phyloP scores from a whole-genome alignment of 2,113 vertebrate genomes.

The Poecile atricapillus region DNA sequence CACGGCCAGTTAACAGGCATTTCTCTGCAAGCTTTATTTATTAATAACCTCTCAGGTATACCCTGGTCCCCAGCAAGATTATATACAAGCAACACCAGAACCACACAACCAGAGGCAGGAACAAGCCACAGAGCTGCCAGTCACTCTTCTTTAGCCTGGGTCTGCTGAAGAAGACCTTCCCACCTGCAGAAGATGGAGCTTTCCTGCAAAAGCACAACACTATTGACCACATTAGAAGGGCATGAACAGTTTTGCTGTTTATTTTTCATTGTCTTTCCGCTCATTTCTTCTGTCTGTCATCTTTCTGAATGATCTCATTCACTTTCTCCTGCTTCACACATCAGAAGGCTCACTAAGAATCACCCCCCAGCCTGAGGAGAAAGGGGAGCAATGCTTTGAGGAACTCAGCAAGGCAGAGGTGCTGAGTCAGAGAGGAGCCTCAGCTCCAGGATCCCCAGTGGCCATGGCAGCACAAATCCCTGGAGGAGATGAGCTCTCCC shows the following conservation, averaged over 20 bases:
- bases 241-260: not conserved
- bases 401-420: not conserved
- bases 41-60: not conserved
- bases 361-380: not conserved
- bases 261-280: not conserved
- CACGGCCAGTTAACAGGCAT: not conserved
- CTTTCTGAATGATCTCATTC: not conserved
- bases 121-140: not conserved
- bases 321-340: not conserved
- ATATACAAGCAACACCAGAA: not conserved
- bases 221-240: fast-evolving
- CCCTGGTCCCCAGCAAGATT: not conserved
- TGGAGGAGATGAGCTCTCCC: not conserved
- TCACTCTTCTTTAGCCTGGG: not conserved
- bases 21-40: not conserved
- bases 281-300: not conserved
- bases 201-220: not conserved
- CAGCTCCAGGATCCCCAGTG: not conserved
- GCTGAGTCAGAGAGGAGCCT: not conserved
- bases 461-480: not conserved
- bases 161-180: not conserved
- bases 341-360: not conserved
- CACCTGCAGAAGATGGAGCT: not conserved
- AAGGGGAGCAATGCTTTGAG: not conserved
- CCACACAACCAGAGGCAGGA: not conserved